Percentiles rank a stretch among this genome's conserved stretches.
These are phyloP conservation scores for Diarsia dahlii DNA, from an alignment of 2,888 invertebrate genomes.

Conservation along the genomic window DNA sequence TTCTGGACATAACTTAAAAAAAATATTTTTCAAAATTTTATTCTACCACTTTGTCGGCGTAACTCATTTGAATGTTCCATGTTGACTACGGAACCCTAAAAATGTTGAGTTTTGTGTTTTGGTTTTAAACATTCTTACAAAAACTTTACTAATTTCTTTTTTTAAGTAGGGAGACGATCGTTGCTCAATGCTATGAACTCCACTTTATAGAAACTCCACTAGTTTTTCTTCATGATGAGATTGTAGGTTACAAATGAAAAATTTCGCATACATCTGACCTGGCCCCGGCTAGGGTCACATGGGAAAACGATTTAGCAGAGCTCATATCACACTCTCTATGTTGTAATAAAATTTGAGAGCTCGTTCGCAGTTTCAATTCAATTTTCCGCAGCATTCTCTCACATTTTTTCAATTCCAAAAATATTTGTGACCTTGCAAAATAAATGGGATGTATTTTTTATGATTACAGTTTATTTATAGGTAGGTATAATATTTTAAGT, in stretches of 20 bases:
- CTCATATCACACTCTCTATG: slow-evolving; percentile 50
- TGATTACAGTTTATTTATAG: too few relatives aligned
- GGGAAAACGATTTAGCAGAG: slow-evolving; percentile 13
- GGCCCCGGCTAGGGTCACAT: background rate
- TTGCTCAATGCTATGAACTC: background rate
- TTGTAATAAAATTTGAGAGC: slow-evolving; percentile 61
- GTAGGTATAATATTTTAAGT: too few relatives aligned
- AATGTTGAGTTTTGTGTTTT: too few relatives aligned
- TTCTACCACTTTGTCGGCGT: too few relatives aligned
- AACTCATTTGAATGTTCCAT: too few relatives aligned
- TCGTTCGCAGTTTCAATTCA: slow-evolving; percentile 47
- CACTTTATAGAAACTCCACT: background rate
- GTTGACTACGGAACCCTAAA: too few relatives aligned
- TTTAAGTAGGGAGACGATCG: background rate
- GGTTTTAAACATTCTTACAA: background rate
- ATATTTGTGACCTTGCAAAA: background rate
- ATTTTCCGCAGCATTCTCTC: slow-evolving; percentile 27
- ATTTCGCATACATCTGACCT: slow-evolving; percentile 11
- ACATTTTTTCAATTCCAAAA: slow-evolving; percentile 11
- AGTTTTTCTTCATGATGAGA: background rate
- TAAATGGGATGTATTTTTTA: background rate
- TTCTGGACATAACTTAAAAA: too few relatives aligned
- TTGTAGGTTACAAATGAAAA: background rate
- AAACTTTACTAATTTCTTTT: background rate
- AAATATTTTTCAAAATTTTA: too few relatives aligned